A percentile compares a stretch with the other conserved stretches of the same genome.
Evolutionary conservation across 2,888 invertebrate genomes (phyloP).

Genomic region (Eupithecia centaureata): DNA sequence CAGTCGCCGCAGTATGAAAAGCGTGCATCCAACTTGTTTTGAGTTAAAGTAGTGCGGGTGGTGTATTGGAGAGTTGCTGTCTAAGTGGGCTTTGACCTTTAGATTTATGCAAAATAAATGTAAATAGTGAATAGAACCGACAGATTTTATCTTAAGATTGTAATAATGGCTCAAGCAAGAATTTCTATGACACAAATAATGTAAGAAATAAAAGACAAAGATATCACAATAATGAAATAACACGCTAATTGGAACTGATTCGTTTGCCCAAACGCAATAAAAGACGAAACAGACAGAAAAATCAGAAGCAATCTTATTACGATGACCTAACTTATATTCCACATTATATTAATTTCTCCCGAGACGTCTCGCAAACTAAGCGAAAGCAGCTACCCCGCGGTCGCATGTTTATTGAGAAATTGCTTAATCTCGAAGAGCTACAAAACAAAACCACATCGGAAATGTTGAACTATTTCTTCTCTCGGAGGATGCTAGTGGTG

Average conservation of each 20-base stretch:
- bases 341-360: conserved; percentile 81
- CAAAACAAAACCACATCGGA: conserved; percentile 83
- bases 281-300: conserved; percentile 69
- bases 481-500: conserved; percentile 77
- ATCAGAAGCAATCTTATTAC: conserved; percentile 74
- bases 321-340: conserved; percentile 72
- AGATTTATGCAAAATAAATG: background rate
- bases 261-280: conserved; percentile 65
- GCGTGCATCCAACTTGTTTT: too few species aligned
- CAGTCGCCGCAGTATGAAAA: too few species aligned
- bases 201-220: background rate
- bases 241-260: conserved; percentile 49
- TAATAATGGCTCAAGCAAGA: background rate
- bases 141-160: background rate
- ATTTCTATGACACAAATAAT: background rate
- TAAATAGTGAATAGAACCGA: background rate
- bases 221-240: conserved; percentile 41
- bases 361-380: conserved; percentile 78
- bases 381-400: conserved; percentile 73
- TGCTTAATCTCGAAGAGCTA: conserved; percentile 82
- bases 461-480: conserved; percentile 83
- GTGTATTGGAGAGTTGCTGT: too few species aligned
- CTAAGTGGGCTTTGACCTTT: too few species aligned
- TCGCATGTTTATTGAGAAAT: conserved; percentile 81
- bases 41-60: too few species aligned